Evolutionary conservation across 2,888 invertebrate genomes (phyloP).

Genomic region (Isoperla grammatica): DNA sequence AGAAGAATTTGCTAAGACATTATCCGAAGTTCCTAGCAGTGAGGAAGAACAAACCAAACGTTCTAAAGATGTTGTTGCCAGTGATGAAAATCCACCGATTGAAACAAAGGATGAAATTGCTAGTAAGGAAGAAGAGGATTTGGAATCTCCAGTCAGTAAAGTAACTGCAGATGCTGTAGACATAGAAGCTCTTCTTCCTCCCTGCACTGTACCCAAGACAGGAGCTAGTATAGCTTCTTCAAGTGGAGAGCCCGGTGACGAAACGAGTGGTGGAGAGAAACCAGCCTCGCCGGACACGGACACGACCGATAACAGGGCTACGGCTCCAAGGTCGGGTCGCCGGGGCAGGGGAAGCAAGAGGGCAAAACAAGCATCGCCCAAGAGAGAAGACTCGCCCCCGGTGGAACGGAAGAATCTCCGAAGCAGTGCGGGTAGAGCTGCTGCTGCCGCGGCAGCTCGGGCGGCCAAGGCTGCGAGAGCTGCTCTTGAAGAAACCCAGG

Average conservation of each 20-base stretch:
- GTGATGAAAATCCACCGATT: slow-evolving; percentile 35
- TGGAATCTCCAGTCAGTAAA: slow-evolving; percentile 7
- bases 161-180: slow-evolving; percentile 21
- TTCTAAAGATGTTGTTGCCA: slow-evolving; percentile 18
- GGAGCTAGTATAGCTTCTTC: slow-evolving; percentile 8
- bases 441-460: slow-evolving; percentile 50
- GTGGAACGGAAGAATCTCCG: slow-evolving; percentile 55
- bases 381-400: slow-evolving; percentile 47
- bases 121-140: slow-evolving; percentile 27
- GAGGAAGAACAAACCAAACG: slow-evolving; percentile 28
- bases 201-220: slow-evolving; percentile 23
- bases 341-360: slow-evolving; percentile 39
- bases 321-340: slow-evolving; percentile 39
- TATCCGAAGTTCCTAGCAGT: slow-evolving; percentile 38
- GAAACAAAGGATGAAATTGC: slow-evolving; percentile 31
- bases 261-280: too few species aligned
- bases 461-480: slow-evolving; percentile 44
- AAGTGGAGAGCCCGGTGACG: slow-evolving; percentile 12
- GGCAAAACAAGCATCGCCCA: slow-evolving; percentile 35
- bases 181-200: slow-evolving; percentile 23
- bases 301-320: too few species aligned
- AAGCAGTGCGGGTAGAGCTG: slow-evolving; percentile 62
- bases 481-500: slow-evolving; percentile 4
- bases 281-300: neutral
- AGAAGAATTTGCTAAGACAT: slow-evolving; percentile 16